Base-by-base conservation (phyloP, 2,797 vertebrate genomes). In the Acrossocheilus wenchowensis region DNA sequence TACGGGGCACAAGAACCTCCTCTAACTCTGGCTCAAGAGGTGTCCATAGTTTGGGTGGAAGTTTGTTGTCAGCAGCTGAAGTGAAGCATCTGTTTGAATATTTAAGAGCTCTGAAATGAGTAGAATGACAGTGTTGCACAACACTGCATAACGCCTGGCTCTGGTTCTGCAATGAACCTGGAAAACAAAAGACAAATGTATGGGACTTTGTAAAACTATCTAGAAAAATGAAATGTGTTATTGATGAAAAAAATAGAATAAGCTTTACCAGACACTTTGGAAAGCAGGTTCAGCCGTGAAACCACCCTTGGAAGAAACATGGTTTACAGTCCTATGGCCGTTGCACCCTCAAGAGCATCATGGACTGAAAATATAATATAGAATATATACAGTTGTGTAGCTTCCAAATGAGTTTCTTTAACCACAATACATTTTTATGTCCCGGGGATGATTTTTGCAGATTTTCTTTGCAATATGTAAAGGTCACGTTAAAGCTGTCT, bases 1-100 rank as follows among this genome's bases (percentile, higher is more conserved):
- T 99, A 69, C 98, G 96, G 0, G 98, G 98, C 9, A 99, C 92
- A 0, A 99, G 94, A 50, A 96, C 89, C 72, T 99, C 97, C 6
- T 99, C 97, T 84, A 99, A 94, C 17, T 97, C 97, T 0, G 95
- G 94, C 72, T 97, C 96, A 10, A 97, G 89, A 0, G 89, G 91
- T 11, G 92, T 91, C 95, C 95, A 96, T 71, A 84, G 94, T 69
- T 93, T 92, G 5, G 95, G 92, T 0, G 94, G 94, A 2, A 92
- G 78, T 4, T 91, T 93, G 34, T 93, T 94, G 92, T 92, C 93
- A 5, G 96, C 89, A 0, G 95, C 95, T 0, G 95, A 96, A 68
- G 95, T 93, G 66, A 95, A 97, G 81, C 82, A 91, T 85, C 90
- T 91, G 0, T 43, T 88, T 90, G 91, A 92, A 1, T 87, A 78